A percentile compares a stretch with the other conserved stretches of the same genome.
These are phyloP conservation scores for Tiliqua scincoides DNA, from an alignment of 2,113 vertebrate genomes.

Conservation along the genomic window DNA sequence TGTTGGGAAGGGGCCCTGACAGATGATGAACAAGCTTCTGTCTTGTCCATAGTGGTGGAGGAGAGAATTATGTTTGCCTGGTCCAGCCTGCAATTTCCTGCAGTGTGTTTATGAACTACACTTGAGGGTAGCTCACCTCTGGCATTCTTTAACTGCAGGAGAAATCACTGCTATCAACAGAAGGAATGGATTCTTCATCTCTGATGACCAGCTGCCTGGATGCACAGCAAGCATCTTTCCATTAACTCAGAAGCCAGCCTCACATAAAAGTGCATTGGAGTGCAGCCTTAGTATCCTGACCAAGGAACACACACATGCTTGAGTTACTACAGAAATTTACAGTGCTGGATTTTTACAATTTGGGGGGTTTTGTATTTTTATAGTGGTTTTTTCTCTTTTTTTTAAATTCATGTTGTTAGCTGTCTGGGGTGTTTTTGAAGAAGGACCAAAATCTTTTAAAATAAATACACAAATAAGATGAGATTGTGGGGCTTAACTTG, in stretches of 20 bases:
- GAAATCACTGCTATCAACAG: conserved; percentile 37
- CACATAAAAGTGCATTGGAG: neutral
- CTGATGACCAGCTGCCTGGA: conserved; percentile 18
- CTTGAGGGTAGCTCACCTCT: conserved; percentile 40
- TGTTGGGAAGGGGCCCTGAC: conserved; percentile 18
- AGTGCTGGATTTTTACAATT: neutral
- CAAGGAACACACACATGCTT: neutral
- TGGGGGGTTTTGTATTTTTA: no score
- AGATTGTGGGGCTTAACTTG: neutral
- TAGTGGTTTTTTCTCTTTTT: no score
- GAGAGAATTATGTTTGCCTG: conserved; percentile 27
- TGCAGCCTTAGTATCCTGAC: conserved; percentile 20
- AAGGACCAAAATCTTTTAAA: no score
- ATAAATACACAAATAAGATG: neutral
- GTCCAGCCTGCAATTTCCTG: conserved; percentile 19
- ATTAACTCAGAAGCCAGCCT: neutral
- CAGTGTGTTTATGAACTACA: conserved; percentile 42
- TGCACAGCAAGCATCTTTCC: conserved; percentile 2
- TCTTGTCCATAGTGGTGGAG: conserved; percentile 36
- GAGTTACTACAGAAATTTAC: neutral
- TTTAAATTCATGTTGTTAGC: no score
- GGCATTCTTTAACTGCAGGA: conserved; percentile 16
- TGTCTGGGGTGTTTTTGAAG: no score
- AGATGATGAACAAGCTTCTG: conserved; percentile 24
- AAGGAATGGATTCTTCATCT: conserved; percentile 43